Evolutionary conservation across 23 tunicate species (phyloP), one percentile per base, ranked within the genome.

Genomic region (Diplosoma virens): DNA sequence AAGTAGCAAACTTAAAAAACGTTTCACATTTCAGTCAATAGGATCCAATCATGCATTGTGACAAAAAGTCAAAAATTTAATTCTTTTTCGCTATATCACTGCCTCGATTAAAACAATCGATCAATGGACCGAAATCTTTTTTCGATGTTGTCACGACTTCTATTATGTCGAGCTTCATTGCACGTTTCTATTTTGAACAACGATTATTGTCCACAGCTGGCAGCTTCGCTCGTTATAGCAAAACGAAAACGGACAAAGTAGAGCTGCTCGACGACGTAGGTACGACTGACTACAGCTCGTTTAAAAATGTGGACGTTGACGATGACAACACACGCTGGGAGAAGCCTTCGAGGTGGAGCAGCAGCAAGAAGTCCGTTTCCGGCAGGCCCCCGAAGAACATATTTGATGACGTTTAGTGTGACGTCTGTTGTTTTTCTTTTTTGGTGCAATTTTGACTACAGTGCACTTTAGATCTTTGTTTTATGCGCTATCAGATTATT

Each of bases 261-360:
- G 88, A 82, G 32, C 74, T 89, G 28, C 75, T 89, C 4, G 73
- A 61, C 66, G 85, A 86, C 32, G 79, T 73, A 17, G 93, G 72
- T 53, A 77, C 93, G 3, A 79, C 82, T 18, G 93, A 79, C 48
- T 86, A 86, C 77, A 79, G 81, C 66, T 73, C 93, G 28, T 67
- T 77, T 18, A 28, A 54, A 29, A 56, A 50, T 71, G 71, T 64
- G n/a, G 1, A 30, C 26, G 26, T n/a, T 6, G 36, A 22, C 27
- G 48, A 65, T 46, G 37, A 55, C n/a, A 20, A 58, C 36, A 41
- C 47, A 17, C 58, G 17, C 28, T 76, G 56, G 59, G 70, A 41
- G 34, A 59, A 37, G 6, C 26, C 67, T 67, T 70, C 79, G 20
- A 33, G 33, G 48, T 80, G 85, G 85, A 45, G 31, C 5, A 24